phyloP scores from a whole-genome alignment of 2,888 invertebrate genomes.

The Halictus quadricinctus region DNA sequence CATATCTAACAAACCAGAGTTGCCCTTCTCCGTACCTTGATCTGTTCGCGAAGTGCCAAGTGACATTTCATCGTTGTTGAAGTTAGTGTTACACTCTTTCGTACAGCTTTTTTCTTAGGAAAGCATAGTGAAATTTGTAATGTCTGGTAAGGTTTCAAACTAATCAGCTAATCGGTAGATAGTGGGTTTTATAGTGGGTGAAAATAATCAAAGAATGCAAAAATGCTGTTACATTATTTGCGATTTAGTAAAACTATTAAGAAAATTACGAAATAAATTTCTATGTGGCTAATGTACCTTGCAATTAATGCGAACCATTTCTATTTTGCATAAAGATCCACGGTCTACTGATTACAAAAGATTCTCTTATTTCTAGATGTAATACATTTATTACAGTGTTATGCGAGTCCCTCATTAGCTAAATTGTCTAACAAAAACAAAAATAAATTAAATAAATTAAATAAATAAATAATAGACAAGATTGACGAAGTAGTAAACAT shows the following conservation, averaged over 20 bases:
- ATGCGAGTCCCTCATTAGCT: neutral
- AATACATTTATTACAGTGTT: neutral
- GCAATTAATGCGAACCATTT: neutral
- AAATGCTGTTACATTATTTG: too few relatives aligned
- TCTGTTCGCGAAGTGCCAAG: conserved; percentile 21
- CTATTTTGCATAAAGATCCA: neutral
- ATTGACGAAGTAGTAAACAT: neutral
- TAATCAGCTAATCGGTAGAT: neutral
- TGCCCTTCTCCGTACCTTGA: conserved; percentile 36
- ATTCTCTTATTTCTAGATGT: neutral
- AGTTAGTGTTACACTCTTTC: conserved; percentile 6
- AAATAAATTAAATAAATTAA: too few relatives aligned
- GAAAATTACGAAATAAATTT: neutral
- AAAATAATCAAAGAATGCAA: neutral
- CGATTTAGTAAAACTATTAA: neutral
- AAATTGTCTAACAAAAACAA: neutral
- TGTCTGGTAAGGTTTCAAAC: conserved; percentile 57
- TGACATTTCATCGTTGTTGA: conserved; percentile 3
- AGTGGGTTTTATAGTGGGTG: neutral
- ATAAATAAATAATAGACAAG: neutral
- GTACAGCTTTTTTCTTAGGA: neutral
- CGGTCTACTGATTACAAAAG: neutral
- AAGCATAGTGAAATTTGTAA: conserved; percentile 17
- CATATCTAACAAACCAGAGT: conserved; percentile 38
- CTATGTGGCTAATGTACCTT: too few relatives aligned